Evolutionary conservation across 2,113 vertebrate genomes (phyloP).

Genomic region (Anarhynchus alexandrinus): DNA sequence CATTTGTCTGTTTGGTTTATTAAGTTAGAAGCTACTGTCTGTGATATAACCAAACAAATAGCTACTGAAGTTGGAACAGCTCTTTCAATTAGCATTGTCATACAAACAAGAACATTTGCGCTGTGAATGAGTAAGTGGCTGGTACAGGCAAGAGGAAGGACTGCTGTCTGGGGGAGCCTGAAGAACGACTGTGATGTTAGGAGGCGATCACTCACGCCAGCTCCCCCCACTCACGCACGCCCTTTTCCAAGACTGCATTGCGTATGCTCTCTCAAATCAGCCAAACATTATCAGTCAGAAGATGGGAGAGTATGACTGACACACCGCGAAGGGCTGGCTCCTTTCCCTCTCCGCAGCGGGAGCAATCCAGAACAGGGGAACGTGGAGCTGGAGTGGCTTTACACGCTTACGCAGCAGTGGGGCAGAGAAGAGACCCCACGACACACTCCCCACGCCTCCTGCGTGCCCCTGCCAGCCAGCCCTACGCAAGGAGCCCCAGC

Average conservation of each 20-base stretch:
- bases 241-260: neutral
- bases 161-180: conserved; percentile 28
- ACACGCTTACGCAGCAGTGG: rapidly evolving
- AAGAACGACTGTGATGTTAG: neutral
- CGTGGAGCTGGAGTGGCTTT: neutral
- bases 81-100: conserved; percentile 29
- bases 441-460: rapidly evolving
- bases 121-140: conserved; percentile 32
- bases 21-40: conserved; percentile 42
- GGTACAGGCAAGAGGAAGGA: neutral
- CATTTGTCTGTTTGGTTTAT: conserved; percentile 41
- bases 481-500: neutral
- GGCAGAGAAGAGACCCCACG: rapidly evolving
- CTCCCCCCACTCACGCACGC: neutral
- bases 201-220: neutral
- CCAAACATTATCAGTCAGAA: neutral
- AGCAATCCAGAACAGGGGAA: neutral
- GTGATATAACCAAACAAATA: conserved; percentile 35
- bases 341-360: neutral
- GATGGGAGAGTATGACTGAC: neutral
- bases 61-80: conserved; percentile 8
- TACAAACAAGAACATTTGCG: conserved; percentile 16
- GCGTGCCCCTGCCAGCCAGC: neutral
- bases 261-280: neutral
- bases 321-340: neutral